Conservation (phyloP, 2,113 vertebrate species). For the Gallinago media region DNA sequence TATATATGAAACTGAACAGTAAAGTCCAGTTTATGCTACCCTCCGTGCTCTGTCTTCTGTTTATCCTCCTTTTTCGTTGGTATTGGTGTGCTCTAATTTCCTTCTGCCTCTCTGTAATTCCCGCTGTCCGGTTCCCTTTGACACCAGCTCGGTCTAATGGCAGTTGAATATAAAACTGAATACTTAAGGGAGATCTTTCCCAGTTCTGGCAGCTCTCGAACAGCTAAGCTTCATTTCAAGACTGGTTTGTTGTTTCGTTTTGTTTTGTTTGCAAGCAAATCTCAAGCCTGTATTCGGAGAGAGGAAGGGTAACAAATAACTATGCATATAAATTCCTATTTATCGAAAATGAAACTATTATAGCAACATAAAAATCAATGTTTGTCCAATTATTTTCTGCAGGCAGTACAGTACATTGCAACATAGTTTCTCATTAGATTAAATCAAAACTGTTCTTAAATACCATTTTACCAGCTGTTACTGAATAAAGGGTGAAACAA, state of each 20-base stretch:
- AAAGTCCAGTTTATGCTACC: background rate
- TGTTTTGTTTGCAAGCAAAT: background rate
- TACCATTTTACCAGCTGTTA: constrained; percentile 83
- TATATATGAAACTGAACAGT: background rate
- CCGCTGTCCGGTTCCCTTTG: background rate
- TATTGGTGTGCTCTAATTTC: background rate
- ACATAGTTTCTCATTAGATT: constrained; percentile 80
- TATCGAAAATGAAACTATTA: constrained; percentile 79
- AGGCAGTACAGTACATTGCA: constrained; percentile 71
- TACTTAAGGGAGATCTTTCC: background rate
- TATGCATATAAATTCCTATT: constrained; percentile 79
- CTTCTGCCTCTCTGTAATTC: background rate
- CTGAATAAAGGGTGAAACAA: constrained; percentile 72
- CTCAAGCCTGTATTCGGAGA: constrained; percentile 4
- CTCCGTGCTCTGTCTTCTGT: background rate
- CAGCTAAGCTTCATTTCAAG: background rate
- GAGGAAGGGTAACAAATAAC: constrained; percentile 67
- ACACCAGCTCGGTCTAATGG: background rate
- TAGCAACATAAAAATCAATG: constrained; percentile 83
- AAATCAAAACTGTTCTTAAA: constrained; percentile 82
- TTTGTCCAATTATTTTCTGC: constrained; percentile 82
- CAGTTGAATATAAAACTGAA: constrained; percentile 16
- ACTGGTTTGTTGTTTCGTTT: background rate
- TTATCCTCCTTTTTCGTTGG: background rate
- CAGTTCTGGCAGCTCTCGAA: background rate